Evolutionary conservation across 1,140 invertebrate genomes (phyloP).

Genomic region (Zaprionus kolodkinae): DNA sequence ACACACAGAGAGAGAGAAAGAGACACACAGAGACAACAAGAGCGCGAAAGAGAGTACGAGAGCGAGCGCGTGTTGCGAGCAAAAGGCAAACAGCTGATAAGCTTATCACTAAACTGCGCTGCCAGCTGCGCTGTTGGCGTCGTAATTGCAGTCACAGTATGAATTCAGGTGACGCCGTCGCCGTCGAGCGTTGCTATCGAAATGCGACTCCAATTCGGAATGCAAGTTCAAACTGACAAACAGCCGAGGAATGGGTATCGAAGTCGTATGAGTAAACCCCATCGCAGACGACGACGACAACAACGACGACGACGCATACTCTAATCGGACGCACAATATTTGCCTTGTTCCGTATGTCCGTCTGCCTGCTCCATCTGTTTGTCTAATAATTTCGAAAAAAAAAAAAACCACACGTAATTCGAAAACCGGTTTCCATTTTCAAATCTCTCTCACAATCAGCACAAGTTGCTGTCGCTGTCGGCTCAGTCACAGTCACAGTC

Average conservation of each 20-base stretch:
- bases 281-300: not conserved
- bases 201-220: not conserved
- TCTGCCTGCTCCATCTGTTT: constrained; percentile 33
- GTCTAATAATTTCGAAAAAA: constrained; percentile 45
- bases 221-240: not conserved
- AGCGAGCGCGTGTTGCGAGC: constrained; percentile 30
- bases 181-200: not conserved
- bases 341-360: not conserved
- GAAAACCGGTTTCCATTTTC: constrained; percentile 56
- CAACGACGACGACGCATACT: not conserved
- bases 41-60: constrained; percentile 10
- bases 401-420: constrained; percentile 52
- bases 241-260: constrained; percentile 14
- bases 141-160: constrained; percentile 24
- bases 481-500: not conserved
- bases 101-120: constrained; percentile 61
- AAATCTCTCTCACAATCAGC: constrained; percentile 31
- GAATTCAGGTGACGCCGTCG: constrained; percentile 30
- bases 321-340: constrained; percentile 41
- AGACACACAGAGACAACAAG: constrained; percentile 10
- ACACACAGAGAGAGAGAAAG: constrained; percentile 9
- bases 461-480: not conserved
- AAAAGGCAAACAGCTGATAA: constrained; percentile 57
- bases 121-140: constrained; percentile 10
- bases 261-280: constrained; percentile 21